These are phyloP conservation scores for Tyria jacobaeae DNA, from an alignment of 2,888 invertebrate genomes.

Conservation along the genomic window DNA sequence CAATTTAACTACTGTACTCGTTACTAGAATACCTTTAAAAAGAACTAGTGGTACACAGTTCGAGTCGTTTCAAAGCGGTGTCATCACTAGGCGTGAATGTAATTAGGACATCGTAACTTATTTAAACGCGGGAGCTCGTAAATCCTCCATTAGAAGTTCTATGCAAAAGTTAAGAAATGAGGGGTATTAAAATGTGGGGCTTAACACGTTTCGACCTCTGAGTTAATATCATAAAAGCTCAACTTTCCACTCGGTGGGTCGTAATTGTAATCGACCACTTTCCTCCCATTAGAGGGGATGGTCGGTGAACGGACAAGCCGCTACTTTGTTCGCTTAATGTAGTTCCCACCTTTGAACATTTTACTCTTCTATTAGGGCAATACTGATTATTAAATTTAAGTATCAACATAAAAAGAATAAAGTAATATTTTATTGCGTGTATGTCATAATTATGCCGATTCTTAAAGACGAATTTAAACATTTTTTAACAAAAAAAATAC, in stretches of 20 bases:
- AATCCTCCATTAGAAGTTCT: conserved; percentile 39
- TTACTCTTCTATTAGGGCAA: background rate
- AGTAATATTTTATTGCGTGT: background rate
- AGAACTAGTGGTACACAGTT: background rate
- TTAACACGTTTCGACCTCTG: conserved; percentile 35
- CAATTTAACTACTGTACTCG: no score
- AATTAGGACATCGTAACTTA: conserved; percentile 31
- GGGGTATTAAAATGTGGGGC: conserved; percentile 37
- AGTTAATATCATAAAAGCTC: conserved; percentile 61
- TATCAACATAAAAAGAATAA: background rate
- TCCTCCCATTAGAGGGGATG: conserved; percentile 68
- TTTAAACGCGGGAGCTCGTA: conserved; percentile 34
- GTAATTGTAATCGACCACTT: conserved; percentile 77
- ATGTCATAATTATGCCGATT: no score
- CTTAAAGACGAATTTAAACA: no score
- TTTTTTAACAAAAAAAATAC: no score
- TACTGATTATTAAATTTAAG: background rate
- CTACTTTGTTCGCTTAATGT: conserved; percentile 41
- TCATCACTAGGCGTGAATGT: background rate
- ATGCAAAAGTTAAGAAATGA: conserved; percentile 41
- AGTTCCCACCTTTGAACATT: background rate
- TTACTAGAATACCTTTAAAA: background rate
- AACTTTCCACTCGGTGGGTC: conserved; percentile 68
- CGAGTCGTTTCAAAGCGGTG: background rate
- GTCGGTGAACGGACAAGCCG: conserved; percentile 44